A percentile compares a stretch with the other conserved stretches of the same genome.
Conservation (phyloP, 2,888 invertebrate species). For the Colostygia pectinataria region DNA sequence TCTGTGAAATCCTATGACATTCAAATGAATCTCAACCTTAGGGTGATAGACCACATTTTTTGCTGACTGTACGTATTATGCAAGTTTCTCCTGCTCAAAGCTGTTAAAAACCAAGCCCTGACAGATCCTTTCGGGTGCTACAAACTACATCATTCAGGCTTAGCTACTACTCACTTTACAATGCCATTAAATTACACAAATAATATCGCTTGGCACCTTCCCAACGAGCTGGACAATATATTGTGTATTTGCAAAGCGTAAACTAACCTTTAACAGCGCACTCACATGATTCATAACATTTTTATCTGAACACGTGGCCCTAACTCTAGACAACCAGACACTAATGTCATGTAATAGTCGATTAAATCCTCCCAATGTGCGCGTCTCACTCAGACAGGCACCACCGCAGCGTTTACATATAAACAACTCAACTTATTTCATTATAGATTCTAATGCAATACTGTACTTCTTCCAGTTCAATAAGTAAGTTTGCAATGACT, state of each 20-base stretch:
- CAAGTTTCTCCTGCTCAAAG: too few relatives aligned
- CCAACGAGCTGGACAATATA: slow-evolving; percentile 19
- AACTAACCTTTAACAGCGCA: slow-evolving; percentile 24
- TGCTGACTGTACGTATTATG: too few relatives aligned
- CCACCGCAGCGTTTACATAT: background rate
- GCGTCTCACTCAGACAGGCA: slow-evolving; percentile 1
- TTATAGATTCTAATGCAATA: too few relatives aligned
- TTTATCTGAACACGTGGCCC: slow-evolving; percentile 31
- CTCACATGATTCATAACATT: slow-evolving; percentile 23
- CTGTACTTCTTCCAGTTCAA: too few relatives aligned
- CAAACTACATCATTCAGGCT: too few relatives aligned
- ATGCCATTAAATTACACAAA: slow-evolving; percentile 2
- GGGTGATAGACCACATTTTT: too few relatives aligned
- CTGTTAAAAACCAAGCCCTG: too few relatives aligned
- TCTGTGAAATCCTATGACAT: too few relatives aligned
- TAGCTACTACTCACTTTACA: background rate
- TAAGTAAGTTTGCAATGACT: too few relatives aligned
- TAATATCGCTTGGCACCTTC: slow-evolving; percentile 15
- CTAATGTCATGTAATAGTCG: slow-evolving; percentile 9
- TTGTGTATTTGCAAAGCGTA: slow-evolving; percentile 10
- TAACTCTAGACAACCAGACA: slow-evolving; percentile 24
- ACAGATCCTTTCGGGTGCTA: too few relatives aligned
- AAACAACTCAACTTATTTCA: background rate
- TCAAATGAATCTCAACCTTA: too few relatives aligned
- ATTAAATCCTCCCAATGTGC: slow-evolving; percentile 1